Base-by-base conservation (phyloP, 2,113 vertebrate genomes). In the Regulus satrapa region DNA sequence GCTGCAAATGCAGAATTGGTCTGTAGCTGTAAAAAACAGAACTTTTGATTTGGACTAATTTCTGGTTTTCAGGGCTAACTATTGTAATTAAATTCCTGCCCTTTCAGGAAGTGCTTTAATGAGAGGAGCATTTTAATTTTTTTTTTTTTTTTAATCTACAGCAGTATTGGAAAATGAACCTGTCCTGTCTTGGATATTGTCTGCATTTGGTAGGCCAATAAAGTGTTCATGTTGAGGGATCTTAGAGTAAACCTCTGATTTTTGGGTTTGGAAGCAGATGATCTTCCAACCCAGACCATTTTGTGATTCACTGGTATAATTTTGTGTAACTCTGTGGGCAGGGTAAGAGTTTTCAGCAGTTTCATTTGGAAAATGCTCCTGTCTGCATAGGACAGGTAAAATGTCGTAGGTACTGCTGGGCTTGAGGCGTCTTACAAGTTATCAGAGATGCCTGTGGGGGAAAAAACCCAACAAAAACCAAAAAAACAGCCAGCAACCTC, bases 141-240 rank as follows among this genome's bases (percentile, higher is more conserved):
- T 72, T 66, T 38, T 3, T 34, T 20, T 10, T 26, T 61, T 77
- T 10, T 54, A 14, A 21, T 43, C 32, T 69, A 0, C n/a, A 12
- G 17, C 21, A 73, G 20, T 69, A 38, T 23, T 92, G 25, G 36
- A 76, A 90, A 88, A 51, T n/a, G 25, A 62, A 34, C 29, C 7
- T 5, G 0, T 67, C 59, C 41, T 81, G 36, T 80, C 36, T 77
- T 2, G 3, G 31, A 48, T 56, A 18, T 23, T 73, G 56, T 48
- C n/a, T 0, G 0, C 10, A 18, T 73, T 94, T 7, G 2, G 11
- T 38, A 61, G 43, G 49, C 18, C 34, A 82, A 31, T 21, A 61
- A 81, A 21, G n/a, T 68, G 14, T 34, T 80, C 10, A 11, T 61
- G 18, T 26, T 0, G 3, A 59, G 25, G 25, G 41, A 41, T 52